Conservation (phyloP, 2,888 invertebrate species). For the Callosobruchus maculatus region DNA sequence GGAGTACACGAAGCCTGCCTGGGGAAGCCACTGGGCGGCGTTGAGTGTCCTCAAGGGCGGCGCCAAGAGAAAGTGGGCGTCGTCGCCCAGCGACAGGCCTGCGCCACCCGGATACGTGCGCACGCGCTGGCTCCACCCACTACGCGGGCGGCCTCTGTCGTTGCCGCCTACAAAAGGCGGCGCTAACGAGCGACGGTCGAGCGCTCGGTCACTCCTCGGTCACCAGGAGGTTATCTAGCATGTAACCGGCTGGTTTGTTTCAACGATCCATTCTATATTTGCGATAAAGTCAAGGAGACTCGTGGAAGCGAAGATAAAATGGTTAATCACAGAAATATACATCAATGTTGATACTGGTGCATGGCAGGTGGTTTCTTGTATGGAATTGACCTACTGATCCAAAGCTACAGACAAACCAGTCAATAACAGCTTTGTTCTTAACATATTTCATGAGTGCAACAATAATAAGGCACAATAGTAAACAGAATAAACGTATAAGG, state of each 20-base stretch:
- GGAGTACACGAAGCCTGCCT: not conserved
- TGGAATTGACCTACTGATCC: too few relatives aligned
- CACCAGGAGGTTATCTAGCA: not conserved
- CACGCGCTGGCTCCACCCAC: constrained; percentile 17
- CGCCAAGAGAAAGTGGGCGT: not conserved
- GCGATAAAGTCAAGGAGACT: not conserved
- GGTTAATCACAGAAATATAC: too few relatives aligned
- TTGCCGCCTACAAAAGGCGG: not conserved
- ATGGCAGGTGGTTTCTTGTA: too few relatives aligned
- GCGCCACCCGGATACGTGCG: constrained; percentile 8
- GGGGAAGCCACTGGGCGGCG: not conserved
- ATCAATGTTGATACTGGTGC: too few relatives aligned
- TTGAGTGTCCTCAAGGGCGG: not conserved
- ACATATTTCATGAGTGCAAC: too few relatives aligned
- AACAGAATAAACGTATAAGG: too few relatives aligned
- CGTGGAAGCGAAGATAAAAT: too few relatives aligned
- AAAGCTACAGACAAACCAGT: too few relatives aligned
- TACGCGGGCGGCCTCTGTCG: constrained; percentile 4
- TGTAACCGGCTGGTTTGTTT: not conserved
- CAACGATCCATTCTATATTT: not conserved
- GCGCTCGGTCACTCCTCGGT: not conserved
- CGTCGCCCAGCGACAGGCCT: not conserved
- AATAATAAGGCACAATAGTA: too few relatives aligned
- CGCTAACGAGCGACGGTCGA: not conserved
- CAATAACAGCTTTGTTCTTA: too few relatives aligned